These are phyloP conservation scores for Aphrophora alni DNA, from an alignment of 2,888 invertebrate species.

Conservation along the genomic window DNA sequence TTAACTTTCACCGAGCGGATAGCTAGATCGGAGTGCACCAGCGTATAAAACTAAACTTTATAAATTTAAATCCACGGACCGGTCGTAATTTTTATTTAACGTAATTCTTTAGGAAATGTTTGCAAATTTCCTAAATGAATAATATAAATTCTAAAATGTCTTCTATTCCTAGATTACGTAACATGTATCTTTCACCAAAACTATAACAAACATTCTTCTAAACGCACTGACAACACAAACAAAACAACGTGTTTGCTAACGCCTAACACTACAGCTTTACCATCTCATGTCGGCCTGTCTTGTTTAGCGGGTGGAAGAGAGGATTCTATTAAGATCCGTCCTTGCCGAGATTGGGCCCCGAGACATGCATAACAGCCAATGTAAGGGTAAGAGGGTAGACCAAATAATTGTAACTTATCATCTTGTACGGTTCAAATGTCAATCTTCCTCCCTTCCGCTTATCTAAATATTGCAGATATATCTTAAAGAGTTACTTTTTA, in stretches of 20 bases:
- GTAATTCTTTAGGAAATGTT: no score
- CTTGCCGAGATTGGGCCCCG: slow-evolving; percentile 21
- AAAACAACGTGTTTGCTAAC: neutral
- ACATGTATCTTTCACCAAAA: no score
- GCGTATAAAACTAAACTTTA: no score
- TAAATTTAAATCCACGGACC: no score
- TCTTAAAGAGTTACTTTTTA: neutral
- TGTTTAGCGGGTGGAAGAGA: slow-evolving; percentile 3
- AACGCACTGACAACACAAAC: no score
- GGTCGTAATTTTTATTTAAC: no score
- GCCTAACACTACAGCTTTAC: neutral
- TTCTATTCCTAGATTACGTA: no score
- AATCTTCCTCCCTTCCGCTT: neutral
- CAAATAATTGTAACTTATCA: slow-evolving; percentile 38
- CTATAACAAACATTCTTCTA: no score
- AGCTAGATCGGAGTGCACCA: no score
- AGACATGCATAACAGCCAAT: neutral
- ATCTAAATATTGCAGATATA: neutral
- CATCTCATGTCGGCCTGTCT: neutral
- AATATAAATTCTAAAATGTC: no score
- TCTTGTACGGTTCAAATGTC: slow-evolving; percentile 4
- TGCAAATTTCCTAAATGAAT: no score
- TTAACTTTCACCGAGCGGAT: no score
- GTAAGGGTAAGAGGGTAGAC: slow-evolving; percentile 9
- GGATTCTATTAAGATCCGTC: slow-evolving; percentile 36